A percentile compares a stretch with the other conserved stretches of the same genome.
phyloP scores from a whole-genome alignment of 1,140 invertebrate species.

The Drosophila lini region DNA sequence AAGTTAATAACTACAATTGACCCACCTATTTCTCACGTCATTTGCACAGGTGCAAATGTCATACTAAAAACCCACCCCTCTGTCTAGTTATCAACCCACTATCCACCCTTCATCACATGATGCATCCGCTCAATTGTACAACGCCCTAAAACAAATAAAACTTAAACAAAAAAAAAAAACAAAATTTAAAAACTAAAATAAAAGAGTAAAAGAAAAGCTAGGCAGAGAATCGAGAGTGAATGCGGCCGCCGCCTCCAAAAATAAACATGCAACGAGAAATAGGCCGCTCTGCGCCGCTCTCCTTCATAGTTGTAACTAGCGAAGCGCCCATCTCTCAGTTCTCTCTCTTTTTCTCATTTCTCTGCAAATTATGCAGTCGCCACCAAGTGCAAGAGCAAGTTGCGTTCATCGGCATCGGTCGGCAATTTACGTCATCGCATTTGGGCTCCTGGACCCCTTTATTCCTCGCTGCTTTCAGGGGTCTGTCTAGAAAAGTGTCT shows the following conservation, averaged over 20 bases:
- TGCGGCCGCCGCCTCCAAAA: slow-evolving; percentile 60
- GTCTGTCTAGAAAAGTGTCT: neutral
- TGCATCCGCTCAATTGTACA: slow-evolving; percentile 58
- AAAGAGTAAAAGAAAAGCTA: slow-evolving; percentile 36
- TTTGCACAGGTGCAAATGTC: slow-evolving; percentile 69
- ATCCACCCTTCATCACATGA: slow-evolving; percentile 56
- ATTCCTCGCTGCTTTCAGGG: neutral
- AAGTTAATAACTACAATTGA: slow-evolving; percentile 41
- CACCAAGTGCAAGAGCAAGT: slow-evolving; percentile 73
- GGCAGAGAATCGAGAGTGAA: slow-evolving; percentile 68
- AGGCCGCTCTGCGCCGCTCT: slow-evolving; percentile 57
- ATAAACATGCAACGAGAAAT: slow-evolving; percentile 78
- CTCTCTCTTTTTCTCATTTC: neutral
- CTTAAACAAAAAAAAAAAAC: slow-evolving; percentile 12
- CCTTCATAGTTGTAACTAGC: slow-evolving; percentile 38
- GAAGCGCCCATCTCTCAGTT: slow-evolving; percentile 55
- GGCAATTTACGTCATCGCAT: slow-evolving; percentile 71
- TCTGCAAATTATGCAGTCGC: slow-evolving; percentile 17
- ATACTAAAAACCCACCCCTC: slow-evolving; percentile 4
- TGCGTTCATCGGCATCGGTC: slow-evolving; percentile 35
- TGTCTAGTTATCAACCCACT: neutral
- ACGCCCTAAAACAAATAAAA: slow-evolving; percentile 67
- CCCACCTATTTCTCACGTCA: slow-evolving; percentile 58
- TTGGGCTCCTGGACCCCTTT: slow-evolving; percentile 16
- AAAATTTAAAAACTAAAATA: neutral